phyloP scores from a whole-genome alignment of 2,797 vertebrate genomes.

The Presbytis comata region DNA sequence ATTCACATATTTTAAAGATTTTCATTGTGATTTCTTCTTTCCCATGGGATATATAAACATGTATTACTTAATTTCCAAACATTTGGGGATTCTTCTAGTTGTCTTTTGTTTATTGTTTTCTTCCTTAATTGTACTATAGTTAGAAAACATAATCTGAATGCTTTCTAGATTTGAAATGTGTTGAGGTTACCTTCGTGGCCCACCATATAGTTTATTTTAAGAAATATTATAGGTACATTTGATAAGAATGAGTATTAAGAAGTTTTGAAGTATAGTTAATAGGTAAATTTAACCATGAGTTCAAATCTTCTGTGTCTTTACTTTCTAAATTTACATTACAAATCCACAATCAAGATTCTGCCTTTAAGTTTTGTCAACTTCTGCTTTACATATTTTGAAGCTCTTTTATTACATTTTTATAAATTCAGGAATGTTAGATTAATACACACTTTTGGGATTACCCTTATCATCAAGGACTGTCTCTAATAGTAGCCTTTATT shows the following conservation, averaged over 20 bases:
- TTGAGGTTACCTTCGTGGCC: not conserved
- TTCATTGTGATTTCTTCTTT: constrained; percentile 35
- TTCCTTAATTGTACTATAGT: not conserved
- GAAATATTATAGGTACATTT: not conserved
- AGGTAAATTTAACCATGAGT: not conserved
- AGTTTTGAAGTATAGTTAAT: not conserved
- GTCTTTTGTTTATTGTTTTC: constrained; percentile 12
- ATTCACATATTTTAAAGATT: constrained; percentile 16
- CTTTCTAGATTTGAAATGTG: constrained; percentile 22
- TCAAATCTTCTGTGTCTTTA: not conserved
- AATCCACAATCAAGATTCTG: not conserved
- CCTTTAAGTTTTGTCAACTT: not conserved
- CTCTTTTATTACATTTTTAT: not conserved
- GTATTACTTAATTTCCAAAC: not conserved
- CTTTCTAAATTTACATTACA: not conserved
- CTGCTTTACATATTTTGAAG: not conserved
- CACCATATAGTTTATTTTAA: constrained; percentile 17
- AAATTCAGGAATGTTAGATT: not conserved
- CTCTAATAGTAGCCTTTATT: not conserved
- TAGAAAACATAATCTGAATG: not conserved
- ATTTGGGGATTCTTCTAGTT: not conserved
- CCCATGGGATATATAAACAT: not conserved
- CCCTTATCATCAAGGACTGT: not conserved
- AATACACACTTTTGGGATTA: not conserved
- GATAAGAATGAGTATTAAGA: not conserved